These are phyloP conservation scores for Mirounga angustirostris DNA, from an alignment of 2,113 vertebrate genomes.

Conservation along the genomic window DNA sequence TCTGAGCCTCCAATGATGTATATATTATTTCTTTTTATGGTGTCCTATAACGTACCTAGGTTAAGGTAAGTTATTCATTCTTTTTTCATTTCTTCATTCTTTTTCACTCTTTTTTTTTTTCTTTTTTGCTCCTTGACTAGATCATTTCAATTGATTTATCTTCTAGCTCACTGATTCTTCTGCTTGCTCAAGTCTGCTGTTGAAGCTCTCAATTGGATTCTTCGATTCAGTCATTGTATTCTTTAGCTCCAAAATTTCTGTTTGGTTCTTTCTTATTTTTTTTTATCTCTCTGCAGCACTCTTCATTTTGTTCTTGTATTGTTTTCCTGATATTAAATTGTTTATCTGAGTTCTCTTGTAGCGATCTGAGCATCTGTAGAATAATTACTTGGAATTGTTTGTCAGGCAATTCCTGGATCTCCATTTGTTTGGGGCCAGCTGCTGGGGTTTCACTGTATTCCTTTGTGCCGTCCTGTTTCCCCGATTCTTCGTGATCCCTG, in stretches of 20 bases:
- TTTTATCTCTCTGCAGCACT: background rate
- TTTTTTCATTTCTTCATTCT: background rate
- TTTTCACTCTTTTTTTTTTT: background rate
- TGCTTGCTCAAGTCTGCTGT: background rate
- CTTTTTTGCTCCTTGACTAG: background rate
- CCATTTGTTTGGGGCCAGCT: background rate
- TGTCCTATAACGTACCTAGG: background rate
- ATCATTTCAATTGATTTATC: background rate
- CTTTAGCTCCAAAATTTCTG: background rate
- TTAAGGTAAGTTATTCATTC: background rate
- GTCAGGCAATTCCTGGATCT: background rate
- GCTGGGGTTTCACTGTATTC: background rate
- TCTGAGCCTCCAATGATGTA: background rate
- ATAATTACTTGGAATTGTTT: background rate
- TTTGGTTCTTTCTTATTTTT: background rate
- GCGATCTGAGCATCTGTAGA: constrained; percentile 13
- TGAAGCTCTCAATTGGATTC: background rate
- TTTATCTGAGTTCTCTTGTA: background rate
- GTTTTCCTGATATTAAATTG: background rate
- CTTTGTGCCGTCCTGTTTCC: background rate
- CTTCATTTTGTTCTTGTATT: background rate
- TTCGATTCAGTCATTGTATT: background rate
- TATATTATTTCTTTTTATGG: background rate
- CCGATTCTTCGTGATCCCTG: background rate
- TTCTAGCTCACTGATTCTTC: background rate